These are phyloP conservation scores for Zelostemma sp. DNA, from an alignment of 1,140 invertebrate genomes.

Conservation along the genomic window DNA sequence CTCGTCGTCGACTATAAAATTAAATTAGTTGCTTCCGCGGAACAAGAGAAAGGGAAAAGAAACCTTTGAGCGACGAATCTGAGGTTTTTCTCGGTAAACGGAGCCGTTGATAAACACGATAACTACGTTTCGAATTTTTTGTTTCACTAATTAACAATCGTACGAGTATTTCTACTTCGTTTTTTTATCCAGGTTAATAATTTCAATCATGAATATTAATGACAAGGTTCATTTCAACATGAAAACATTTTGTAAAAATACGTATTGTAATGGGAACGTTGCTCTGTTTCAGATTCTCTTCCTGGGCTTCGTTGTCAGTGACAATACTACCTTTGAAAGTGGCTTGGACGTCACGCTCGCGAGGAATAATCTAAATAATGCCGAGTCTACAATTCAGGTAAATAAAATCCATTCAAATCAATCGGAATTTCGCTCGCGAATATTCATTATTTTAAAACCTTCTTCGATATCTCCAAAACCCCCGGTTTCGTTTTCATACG, in stretches of 20 bases:
- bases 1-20: conserved; percentile 28
- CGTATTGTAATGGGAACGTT: too few species aligned
- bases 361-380: conserved; percentile 46
- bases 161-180: neutral
- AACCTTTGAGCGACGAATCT: conserved; percentile 10
- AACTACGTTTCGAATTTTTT: neutral
- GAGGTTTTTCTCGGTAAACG: conserved; percentile 11
- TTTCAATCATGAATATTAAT: too few species aligned
- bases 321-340: conserved; percentile 62
- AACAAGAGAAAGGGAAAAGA: conserved; percentile 5
- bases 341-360: conserved; percentile 55
- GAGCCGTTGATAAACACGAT: neutral
- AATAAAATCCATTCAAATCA: conserved; percentile 23
- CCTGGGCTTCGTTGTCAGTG: conserved; percentile 57
- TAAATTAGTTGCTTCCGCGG: conserved; percentile 23
- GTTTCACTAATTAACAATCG: neutral
- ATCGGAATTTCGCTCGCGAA: neutral
- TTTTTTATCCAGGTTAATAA: conserved; percentile 4
- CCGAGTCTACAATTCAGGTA: conserved; percentile 59
- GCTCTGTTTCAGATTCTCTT: conserved; percentile 62
- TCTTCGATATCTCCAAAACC: neutral
- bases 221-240: too few species aligned
- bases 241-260: too few species aligned
- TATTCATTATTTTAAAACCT: neutral
- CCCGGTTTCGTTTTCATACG: too few species aligned